phyloP scores from a whole-genome alignment of 2,888 invertebrate species.

The Parnassius smintheus region DNA sequence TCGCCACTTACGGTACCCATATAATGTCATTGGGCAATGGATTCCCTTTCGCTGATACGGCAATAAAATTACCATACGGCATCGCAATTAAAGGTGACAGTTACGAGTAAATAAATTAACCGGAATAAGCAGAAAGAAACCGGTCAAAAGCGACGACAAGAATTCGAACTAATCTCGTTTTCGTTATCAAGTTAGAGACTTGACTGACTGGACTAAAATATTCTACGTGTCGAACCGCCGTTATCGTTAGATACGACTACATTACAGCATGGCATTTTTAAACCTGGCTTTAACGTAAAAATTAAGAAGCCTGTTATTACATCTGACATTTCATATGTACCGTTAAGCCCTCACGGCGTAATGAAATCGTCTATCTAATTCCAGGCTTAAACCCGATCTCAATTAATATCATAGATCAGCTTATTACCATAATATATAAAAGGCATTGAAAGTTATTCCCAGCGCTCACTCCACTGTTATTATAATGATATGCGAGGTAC shows the following conservation, averaged over 20 bases:
- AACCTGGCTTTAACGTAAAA: conserved; percentile 2
- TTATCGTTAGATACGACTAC: not conserved
- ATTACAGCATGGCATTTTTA: not conserved
- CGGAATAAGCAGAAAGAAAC: not conserved
- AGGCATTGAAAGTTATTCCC: conserved; percentile 15
- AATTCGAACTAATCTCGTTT: not conserved
- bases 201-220: not conserved
- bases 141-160: not conserved
- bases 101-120: not conserved
- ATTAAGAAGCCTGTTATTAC: conserved; percentile 12
- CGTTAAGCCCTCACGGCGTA: conserved; percentile 9
- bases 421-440: conserved; percentile 8
- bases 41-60: no score
- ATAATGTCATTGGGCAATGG: no score
- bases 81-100: not conserved
- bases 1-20: no score
- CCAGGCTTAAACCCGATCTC: conserved; percentile 1
- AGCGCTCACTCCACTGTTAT: conserved; percentile 5
- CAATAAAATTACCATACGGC: no score
- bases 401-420: conserved; percentile 9
- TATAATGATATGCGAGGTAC: not conserved
- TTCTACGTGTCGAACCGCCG: not conserved
- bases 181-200: not conserved
- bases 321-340: conserved; percentile 14
- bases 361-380: conserved; percentile 10